A percentile compares a stretch with the other conserved stretches of the same genome.
phyloP scores from a whole-genome alignment of 2,797 vertebrate genomes.

The Halcyon chelicuti region DNA sequence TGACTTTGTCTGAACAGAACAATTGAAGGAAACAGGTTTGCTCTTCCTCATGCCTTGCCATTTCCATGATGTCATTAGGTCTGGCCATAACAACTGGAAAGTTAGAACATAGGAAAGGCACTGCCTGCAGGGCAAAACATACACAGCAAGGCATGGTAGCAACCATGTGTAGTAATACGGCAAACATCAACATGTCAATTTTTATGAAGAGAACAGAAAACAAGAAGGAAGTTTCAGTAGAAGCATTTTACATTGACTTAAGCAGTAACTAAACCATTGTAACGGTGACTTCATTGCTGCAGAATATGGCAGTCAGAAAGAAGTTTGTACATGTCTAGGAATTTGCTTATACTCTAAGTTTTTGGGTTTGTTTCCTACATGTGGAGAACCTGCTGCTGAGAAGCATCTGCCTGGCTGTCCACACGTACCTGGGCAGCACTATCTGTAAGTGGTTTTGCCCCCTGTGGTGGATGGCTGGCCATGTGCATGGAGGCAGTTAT shows the following conservation, averaged over 20 bases:
- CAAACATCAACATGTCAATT: background rate
- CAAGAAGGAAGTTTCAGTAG: background rate
- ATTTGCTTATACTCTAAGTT: background rate
- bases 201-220: background rate
- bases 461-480: background rate
- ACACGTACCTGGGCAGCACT: background rate
- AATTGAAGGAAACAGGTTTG: conserved; percentile 66
- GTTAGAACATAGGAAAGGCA: conserved; percentile 12
- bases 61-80: conserved; percentile 60
- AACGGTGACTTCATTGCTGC: background rate
- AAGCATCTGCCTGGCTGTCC: background rate
- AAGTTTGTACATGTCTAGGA: background rate
- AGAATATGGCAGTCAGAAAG: background rate
- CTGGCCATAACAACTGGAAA: conserved; percentile 63
- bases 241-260: background rate
- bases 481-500: background rate
- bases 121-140: background rate
- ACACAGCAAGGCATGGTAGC: background rate
- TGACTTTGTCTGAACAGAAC: conserved; percentile 54
- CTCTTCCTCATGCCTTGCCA: conserved; percentile 50
- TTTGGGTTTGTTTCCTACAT: background rate
- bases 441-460: background rate
- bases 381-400: background rate
- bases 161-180: fast-evolving
- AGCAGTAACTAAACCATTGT: background rate